Base-by-base conservation (phyloP, 53 echinoderm and acorn worm genomes). In the Zoroaster sp. region DNA sequence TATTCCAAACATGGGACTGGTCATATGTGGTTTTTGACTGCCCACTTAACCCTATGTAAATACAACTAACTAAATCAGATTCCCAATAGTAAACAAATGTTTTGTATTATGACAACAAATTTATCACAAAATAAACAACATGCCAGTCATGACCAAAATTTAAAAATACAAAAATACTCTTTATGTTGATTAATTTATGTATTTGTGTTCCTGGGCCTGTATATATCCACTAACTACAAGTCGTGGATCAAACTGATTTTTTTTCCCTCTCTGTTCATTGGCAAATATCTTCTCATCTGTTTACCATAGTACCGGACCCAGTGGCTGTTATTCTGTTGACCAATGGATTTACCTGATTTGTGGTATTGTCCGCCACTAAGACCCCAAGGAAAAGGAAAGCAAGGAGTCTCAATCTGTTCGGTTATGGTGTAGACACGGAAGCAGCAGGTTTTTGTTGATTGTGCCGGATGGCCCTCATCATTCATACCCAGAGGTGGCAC, bases 251-350 rank as follows among this genome's bases (percentile, higher is more conserved):
- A 59, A 59, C 63, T n/a, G n/a, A n/a, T n/a, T n/a, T n/a, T n/a
- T n/a, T 59, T 59, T 59, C 10, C 28, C 63, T 59, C 28, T 59
- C 63, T 59, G n/a, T n/a, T n/a, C n/a, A n/a, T n/a, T 59, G 63
- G 28, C n/a, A n/a, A 59, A 59, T 59, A 8, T 9, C 28, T 21
- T 59, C 63, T 25, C 28, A 1, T 59, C n/a, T n/a, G n/a, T n/a
- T n/a, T 20, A 47, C 18, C 51, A 15, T 17, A 17, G 30, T 76
- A 33, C 18, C 34, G 11, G 30, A 46, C 34, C 70, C 28, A 0
- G 4, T 76, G 12, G 32, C 31, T 75, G 75, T 41, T 76, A 8
- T 13, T 49, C 47, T 76, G 76, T 76, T 76, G 76, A 76, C 76
- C 31, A 32, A 51, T 31, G 7, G 52, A 46, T 76, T 76, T 43